phyloP scores from a whole-genome alignment of 2,113 vertebrate species.

The Eublepharis macularius region DNA sequence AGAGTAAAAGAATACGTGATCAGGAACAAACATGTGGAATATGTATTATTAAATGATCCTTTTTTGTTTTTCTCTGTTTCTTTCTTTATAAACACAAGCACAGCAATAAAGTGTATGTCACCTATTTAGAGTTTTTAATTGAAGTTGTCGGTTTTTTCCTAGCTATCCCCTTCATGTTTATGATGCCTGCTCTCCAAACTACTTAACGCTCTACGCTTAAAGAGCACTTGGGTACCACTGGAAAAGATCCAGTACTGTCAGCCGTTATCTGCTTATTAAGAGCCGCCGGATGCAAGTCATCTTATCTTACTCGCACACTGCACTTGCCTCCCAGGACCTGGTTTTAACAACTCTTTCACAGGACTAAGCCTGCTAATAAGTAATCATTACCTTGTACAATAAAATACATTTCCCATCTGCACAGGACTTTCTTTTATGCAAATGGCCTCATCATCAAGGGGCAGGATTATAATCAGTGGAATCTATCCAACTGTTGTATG shows the following conservation, averaged over 20 bases:
- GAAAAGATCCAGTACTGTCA: neutral
- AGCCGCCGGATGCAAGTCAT: slow-evolving; percentile 18
- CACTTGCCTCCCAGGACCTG: neutral
- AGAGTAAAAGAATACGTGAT: neutral
- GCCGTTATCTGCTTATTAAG: neutral
- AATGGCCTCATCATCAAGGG: fast-evolving
- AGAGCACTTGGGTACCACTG: neutral
- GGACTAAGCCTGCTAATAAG: slow-evolving; percentile 9
- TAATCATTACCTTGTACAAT: neutral
- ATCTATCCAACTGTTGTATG: neutral
- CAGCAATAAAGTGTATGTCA: neutral
- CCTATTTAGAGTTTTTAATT: neutral
- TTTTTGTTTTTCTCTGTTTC: neutral
- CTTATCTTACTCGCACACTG: neutral
- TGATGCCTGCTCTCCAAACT: neutral
- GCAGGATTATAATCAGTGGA: fast-evolving
- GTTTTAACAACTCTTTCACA: slow-evolving; percentile 8
- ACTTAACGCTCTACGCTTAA: neutral
- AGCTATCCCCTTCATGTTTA: neutral
- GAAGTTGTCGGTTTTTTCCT: neutral
- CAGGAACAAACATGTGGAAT: neutral
- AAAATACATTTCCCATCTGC: fast-evolving
- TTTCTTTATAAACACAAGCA: neutral
- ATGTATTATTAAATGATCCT: neutral
- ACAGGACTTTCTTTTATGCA: neutral